Evolutionary conservation across 2,888 invertebrate species (phyloP), one percentile per base, ranked within the genome.

Genomic region (Pristionchus fissidentatus): DNA sequence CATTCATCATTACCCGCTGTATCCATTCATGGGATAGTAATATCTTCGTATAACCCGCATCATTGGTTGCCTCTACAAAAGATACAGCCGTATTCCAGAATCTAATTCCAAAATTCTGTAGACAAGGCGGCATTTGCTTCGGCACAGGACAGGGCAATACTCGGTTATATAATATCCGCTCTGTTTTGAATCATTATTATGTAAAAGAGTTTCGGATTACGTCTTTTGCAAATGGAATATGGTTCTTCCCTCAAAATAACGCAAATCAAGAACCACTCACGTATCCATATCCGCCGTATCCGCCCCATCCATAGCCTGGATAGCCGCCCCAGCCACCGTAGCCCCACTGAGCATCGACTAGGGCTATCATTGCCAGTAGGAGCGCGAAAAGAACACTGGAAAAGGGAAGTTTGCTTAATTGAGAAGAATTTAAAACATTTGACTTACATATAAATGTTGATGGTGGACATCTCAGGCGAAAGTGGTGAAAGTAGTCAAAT

Each of bases 1-100:
- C 35, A 66, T 66, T 66, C 35, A 66, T 66, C 22, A 66, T 38
- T 66, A 66, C 66, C 66, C 66, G 35, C 66, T 38, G 38, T 66
- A 66, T 38, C 66, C 66, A 66, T 38, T 66, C 66, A 66, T 38
- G 15, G 66, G 66, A 66, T 66, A 66, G 38, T 66, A 66, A 66
- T 66, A 66, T 38, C 66, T 35, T 66, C 66, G 66, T 29, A 66
- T 38, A 38, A 66, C 22, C 22, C 66, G 66, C 22, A 38, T 38
- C 66, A 66, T 66, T 66, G 66, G 66, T 22, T 38, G 66, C 38
- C 66, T 66, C 66, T 66, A 66, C 19, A 66, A 66, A 19, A 13
- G 66, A n/a, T 66, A 38, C 66, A 38, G 38, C 66, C 38, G 66
- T 66, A 38, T 22, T 29, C 66, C 35, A n/a, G n/a, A 66, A 38